Evolutionary conservation across 2,113 vertebrate genomes (phyloP).

Genomic region (Bos indicus): DNA sequence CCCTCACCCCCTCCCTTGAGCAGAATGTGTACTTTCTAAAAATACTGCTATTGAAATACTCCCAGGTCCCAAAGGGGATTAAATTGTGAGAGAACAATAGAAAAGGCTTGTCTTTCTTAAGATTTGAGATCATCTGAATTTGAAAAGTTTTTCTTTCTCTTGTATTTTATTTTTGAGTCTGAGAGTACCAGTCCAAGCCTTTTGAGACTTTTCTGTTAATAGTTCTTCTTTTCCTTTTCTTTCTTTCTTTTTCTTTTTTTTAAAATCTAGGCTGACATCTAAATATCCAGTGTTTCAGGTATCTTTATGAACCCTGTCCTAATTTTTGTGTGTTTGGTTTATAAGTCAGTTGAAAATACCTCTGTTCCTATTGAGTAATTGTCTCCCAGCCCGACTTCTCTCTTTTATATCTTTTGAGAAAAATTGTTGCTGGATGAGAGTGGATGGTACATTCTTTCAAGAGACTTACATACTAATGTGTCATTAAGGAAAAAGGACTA

Average conservation of each 20-base stretch:
- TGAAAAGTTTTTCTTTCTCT: slow-evolving; percentile 5
- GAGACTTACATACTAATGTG: background rate
- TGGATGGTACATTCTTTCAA: background rate
- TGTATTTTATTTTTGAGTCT: background rate
- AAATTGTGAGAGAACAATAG: slow-evolving; percentile 44
- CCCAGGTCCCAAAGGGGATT: background rate
- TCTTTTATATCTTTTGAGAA: background rate
- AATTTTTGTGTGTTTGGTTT: background rate
- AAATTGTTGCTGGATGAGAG: background rate
- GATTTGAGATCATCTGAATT: background rate
- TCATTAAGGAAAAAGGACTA: background rate
- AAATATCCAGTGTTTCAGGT: background rate
- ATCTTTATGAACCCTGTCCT: background rate
- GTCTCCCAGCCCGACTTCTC: background rate
- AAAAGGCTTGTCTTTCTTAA: background rate
- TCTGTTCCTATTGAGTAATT: background rate
- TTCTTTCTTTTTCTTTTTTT: background rate
- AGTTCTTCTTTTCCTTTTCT: background rate
- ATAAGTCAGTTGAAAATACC: background rate
- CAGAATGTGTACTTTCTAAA: slow-evolving; percentile 48
- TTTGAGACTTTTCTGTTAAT: background rate
- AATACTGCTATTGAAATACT: slow-evolving; percentile 46
- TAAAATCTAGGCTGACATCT: background rate
- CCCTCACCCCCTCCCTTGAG: background rate
- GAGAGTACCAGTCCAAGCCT: background rate